Base-by-base conservation (phyloP, 2,113 vertebrate species). In the Albula glossodonta region DNA sequence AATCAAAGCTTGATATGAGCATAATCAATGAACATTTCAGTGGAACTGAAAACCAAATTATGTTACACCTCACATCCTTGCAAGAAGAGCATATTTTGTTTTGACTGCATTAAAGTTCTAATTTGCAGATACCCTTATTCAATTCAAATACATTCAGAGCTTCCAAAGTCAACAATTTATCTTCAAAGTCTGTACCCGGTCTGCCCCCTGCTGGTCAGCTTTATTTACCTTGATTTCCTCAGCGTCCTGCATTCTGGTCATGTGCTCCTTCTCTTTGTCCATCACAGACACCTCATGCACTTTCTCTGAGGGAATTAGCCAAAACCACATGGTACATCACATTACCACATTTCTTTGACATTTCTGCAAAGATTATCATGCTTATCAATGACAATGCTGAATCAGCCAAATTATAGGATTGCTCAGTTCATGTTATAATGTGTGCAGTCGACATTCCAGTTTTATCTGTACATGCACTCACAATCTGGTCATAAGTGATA, bases 251-350 rank as follows among this genome's bases (percentile, higher is more conserved):
- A 97, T 95, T 85, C 94, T 92, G 0, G 91, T 97, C 91, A 97
- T 94, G 63, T 97, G 97, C 3, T 97, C 97, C 90, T 97, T 97
- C 86, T 97, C 97, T 90, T 97, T 97, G 85, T 97, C 97, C 90
- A 96, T 94, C 90, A 96, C 96, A 82, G 96, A 96, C 87, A 97
- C 96, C 89, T 96, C 95, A 0, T 97, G 96, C 97, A 97, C 96
- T 91, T 95, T 97, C 91, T 96, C 97, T 97, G 93, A 19, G 25
- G 50, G 41, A 89, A 82, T 4, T 50, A 82, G 84, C 41, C 51
- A 51, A 25, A 48, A 7, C 52, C n/a, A 31, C 19, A 19, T 31
- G 50, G 13, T 12, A 85, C 48, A 52, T 2, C 11, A 66, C 11
- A 5, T 70, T 70, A 22, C 10, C 74, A 25, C 15, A 51, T 80